Conservation (phyloP, 1,140 invertebrate genomes). For the Thalassaphorura encarpata region DNA sequence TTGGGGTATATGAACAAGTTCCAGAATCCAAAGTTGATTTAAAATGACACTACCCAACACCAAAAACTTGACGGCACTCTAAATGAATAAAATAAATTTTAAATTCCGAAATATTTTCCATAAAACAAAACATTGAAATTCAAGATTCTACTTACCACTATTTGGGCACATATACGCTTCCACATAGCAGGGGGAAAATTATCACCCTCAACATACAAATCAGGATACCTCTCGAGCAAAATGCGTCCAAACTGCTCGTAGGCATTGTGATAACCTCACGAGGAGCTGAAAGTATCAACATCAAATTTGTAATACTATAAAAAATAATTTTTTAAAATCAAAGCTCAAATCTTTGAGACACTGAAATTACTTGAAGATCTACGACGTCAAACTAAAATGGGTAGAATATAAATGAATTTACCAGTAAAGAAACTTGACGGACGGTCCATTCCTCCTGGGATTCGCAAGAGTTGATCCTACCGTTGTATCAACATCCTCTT, state of each 20-base stretch:
- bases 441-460: constrained; percentile 34
- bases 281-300: constrained; percentile 3
- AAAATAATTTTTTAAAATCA: too few species aligned
- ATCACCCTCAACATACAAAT: constrained; percentile 75
- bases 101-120: not conserved
- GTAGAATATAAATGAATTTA: constrained; percentile 31
- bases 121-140: not conserved
- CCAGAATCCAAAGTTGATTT: constrained; percentile 65
- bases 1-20: constrained; percentile 54
- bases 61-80: constrained; percentile 72
- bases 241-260: constrained; percentile 52
- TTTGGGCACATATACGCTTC: constrained; percentile 65
- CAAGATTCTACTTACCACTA: constrained; percentile 69
- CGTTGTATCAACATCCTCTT: not conserved
- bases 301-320: too few species aligned
- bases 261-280: constrained; percentile 68
- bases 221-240: constrained; percentile 84
- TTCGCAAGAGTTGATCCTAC: not conserved
- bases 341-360: too few species aligned
- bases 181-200: constrained; percentile 84
- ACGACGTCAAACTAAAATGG: not conserved
- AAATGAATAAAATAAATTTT: constrained; percentile 37
- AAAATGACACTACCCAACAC: constrained; percentile 75
- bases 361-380: too few species aligned
- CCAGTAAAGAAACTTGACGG: constrained; percentile 45